Evolutionary conservation across 1,140 invertebrate species (phyloP).

Genomic region (Mesaphorura yosii): DNA sequence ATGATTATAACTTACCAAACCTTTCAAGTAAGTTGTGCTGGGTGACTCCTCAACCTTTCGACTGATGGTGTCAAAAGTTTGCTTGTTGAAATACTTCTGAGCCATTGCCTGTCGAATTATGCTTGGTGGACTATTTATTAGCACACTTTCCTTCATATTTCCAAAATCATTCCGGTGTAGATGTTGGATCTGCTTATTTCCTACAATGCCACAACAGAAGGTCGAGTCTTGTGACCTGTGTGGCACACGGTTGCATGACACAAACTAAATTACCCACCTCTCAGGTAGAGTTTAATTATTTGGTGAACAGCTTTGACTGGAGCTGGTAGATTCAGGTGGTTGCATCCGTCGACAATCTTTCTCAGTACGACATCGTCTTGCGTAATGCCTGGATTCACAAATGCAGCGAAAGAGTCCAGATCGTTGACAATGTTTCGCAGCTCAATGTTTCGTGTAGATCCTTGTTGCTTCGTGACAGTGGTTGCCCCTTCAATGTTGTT

Average conservation of each 20-base stretch:
- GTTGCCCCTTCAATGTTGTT: too few relatives aligned
- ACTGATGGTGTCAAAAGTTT: conserved; percentile 9
- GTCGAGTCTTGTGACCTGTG: too few relatives aligned
- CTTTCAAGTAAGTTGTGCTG: conserved; percentile 19
- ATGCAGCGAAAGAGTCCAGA: conserved; percentile 21
- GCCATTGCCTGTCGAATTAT: conserved; percentile 16
- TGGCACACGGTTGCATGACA: neutral
- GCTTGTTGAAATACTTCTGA: neutral
- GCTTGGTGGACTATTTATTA: conserved; percentile 24
- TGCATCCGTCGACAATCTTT: conserved; percentile 14
- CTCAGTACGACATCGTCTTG: conserved; percentile 1
- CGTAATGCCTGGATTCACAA: conserved; percentile 13
- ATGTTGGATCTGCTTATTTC: neutral
- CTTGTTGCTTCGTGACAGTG: too few relatives aligned
- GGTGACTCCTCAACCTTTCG: neutral
- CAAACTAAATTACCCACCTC: neutral
- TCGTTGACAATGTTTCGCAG: conserved; percentile 6
- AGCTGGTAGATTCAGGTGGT: conserved; percentile 26
- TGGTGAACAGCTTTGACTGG: conserved; percentile 18
- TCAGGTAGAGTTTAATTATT: conserved; percentile 5
- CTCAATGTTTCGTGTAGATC: conserved; percentile 2
- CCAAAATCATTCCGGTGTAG: conserved; percentile 7
- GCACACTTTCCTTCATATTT: conserved; percentile 6
- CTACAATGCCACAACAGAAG: neutral
- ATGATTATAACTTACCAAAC: conserved; percentile 19